Evolutionary conservation across 2,888 invertebrate species (phyloP), one percentile per base, ranked within the genome.

Genomic region (Venusia cambrica): DNA sequence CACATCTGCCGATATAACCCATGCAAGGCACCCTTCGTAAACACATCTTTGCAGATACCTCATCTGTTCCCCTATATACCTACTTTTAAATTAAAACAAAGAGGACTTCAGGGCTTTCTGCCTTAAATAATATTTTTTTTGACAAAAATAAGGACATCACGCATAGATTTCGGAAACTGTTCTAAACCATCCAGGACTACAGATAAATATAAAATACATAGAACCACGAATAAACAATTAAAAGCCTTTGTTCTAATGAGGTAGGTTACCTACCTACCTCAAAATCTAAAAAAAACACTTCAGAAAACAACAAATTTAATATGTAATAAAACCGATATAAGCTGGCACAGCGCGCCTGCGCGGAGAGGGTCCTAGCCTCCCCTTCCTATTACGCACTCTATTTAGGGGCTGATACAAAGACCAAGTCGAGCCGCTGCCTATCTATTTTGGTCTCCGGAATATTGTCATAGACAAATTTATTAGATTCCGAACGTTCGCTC

Each of bases 381-480:
- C 85, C 81, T 72, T 77, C 73, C 70, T 73, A 81, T 81, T 81
- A 83, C 83, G 79, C 78, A 81, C 84, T 84, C 77, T 83, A 83
- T 85, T 84, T 84, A 83, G 85, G 83, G 83, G 85, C 79, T 71
- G 81, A 69, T 77, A 79, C 83, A 80, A 78, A 78, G 83, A 81
- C 69, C 77, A 68, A 73, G 71, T 79, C 70, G 54, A 63, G 12
- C 27, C 30, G 15, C 30, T 27, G 62, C 72, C 73, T 75, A 75
- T 85, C 84, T 85, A 85, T 85, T 85, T 87, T 79, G 73, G 81
- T 80, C 73, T 68, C 65, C 62, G 65, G 77, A 75, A 81, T 81
- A 80, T 77, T 77, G 71, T 70, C 74, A 73, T 74, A 75, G 75
- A 70, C 72, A 68, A 77, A 71, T 57, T 73, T 78, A 77, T 78